Conservation (phyloP, 2,888 invertebrate species). For the Listrodromus nycthemerus region DNA sequence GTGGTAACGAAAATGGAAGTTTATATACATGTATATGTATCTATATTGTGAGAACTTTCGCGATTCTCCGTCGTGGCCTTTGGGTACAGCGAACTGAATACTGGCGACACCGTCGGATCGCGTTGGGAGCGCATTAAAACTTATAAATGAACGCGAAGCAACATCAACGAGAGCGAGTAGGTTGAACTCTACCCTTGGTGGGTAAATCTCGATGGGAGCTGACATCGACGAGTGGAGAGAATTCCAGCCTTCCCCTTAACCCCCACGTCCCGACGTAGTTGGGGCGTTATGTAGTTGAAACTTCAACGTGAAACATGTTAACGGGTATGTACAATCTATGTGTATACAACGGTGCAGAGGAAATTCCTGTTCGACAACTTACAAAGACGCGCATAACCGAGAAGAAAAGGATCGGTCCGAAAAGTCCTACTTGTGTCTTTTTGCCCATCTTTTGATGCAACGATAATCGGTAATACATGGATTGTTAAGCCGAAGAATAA, state of each 20-base stretch:
- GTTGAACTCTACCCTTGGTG: slow-evolving; percentile 37
- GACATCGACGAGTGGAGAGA: slow-evolving; percentile 37
- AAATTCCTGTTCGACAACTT: not conserved
- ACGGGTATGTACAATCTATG: not conserved
- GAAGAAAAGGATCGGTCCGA: not conserved
- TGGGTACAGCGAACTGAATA: slow-evolving; percentile 7
- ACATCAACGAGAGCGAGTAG: slow-evolving; percentile 21
- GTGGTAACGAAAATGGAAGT: slow-evolving; percentile 15
- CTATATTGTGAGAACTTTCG: slow-evolving; percentile 39
- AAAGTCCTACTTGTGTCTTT: not conserved
- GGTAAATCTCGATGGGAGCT: slow-evolving; percentile 50
- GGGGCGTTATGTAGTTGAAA: slow-evolving; percentile 21
- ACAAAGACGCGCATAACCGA: not conserved
- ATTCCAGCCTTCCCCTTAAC: not conserved
- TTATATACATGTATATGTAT: not conserved
- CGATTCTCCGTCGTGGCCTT: slow-evolving; percentile 6
- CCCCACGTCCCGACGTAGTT: not conserved
- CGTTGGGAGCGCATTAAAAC: slow-evolving; percentile 57
- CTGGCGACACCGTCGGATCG: slow-evolving; percentile 15
- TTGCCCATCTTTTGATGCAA: not conserved
- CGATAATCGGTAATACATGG: not conserved
- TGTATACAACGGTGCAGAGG: not conserved
- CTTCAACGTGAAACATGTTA: slow-evolving; percentile 19
- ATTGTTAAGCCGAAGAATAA: not conserved
- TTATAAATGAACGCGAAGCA: slow-evolving; percentile 58